These are phyloP conservation scores for Corapipo altera DNA, from an alignment of 2,113 vertebrate genomes.

Conservation along the genomic window DNA sequence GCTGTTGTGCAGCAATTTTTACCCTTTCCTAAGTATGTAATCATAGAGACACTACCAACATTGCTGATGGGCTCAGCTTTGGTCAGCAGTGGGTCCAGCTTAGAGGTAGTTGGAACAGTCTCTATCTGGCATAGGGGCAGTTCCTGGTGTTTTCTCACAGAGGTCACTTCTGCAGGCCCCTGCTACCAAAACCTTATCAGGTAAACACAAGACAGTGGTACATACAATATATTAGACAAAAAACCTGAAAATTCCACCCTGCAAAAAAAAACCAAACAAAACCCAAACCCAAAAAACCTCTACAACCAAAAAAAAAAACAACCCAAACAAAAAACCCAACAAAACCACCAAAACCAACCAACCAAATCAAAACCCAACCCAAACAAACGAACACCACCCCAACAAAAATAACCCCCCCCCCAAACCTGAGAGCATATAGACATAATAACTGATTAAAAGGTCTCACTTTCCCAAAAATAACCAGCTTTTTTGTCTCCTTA, in stretches of 20 bases:
- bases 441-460: background rate
- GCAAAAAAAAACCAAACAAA: background rate
- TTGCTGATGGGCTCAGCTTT: background rate
- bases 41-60: background rate
- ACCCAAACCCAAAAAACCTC: too few relatives aligned
- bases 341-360: background rate
- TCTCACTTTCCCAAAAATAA: background rate
- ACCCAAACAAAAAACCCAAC: background rate
- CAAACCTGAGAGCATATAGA: background rate
- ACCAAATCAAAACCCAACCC: background rate
- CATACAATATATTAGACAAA: background rate
- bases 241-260: fast-evolving
- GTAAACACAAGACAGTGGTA: background rate
- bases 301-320: background rate
- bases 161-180: background rate
- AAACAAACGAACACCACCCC: too few relatives aligned
- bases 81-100: background rate
- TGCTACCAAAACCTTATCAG: background rate
- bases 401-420: too few relatives aligned
- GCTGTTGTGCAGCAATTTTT: background rate
- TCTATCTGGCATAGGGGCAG: background rate
- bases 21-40: background rate
- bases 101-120: background rate
- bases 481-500: background rate
- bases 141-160: background rate